phyloP scores from a whole-genome alignment of 1,140 invertebrate species.

The Geopemphigus sp. region DNA sequence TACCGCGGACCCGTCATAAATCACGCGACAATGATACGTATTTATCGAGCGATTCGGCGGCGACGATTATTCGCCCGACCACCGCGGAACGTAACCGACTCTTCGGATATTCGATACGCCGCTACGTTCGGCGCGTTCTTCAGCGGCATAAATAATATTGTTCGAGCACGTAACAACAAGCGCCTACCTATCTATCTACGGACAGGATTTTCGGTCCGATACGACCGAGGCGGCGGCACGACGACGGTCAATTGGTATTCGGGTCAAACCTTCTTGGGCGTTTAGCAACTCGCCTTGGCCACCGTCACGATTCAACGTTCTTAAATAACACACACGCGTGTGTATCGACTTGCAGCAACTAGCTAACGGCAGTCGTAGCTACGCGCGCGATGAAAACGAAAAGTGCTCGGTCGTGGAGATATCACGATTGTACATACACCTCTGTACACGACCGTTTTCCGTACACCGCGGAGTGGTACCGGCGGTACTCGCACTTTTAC shows the following conservation, averaged over 20 bases:
- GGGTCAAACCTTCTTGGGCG: conserved; percentile 37
- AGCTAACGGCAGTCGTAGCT: not conserved
- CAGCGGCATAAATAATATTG: no score
- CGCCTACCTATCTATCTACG: not conserved
- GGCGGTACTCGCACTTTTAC: no score
- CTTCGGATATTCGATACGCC: no score
- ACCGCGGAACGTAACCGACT: no score
- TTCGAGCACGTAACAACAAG: no score
- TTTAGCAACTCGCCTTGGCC: conserved; percentile 40
- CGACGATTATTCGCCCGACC: no score
- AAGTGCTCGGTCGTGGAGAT: not conserved
- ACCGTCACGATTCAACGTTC: conserved; percentile 35
- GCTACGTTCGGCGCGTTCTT: not conserved
- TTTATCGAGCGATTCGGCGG: no score
- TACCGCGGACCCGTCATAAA: no score
- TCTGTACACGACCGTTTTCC: not conserved
- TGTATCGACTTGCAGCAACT: not conserved
- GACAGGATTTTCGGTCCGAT: conserved; percentile 30
- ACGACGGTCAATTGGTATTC: conserved; percentile 46
- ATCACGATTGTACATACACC: not conserved
- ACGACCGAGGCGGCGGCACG: conserved; percentile 27
- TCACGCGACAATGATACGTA: no score
- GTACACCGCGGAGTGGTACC: no score
- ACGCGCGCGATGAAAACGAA: not conserved
- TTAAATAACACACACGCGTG: not conserved